phyloP scores from a whole-genome alignment of 2,113 vertebrate species.

The Stomatorhinus ivindoensis region DNA sequence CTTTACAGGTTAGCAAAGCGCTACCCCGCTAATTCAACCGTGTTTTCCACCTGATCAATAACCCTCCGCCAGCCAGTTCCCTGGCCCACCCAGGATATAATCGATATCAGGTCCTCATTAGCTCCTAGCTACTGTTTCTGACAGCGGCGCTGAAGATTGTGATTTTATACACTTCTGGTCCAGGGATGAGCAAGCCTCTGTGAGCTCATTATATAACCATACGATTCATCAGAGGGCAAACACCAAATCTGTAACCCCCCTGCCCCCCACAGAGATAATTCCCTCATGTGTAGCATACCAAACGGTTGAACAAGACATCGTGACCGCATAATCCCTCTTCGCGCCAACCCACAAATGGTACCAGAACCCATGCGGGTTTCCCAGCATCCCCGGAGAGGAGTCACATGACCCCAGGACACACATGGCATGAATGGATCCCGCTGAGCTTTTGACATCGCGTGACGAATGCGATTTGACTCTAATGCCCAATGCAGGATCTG shows the following conservation, averaged over 20 bases:
- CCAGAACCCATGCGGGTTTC: neutral
- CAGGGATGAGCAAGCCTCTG: neutral
- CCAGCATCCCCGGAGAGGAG: neutral
- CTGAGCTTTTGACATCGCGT: neutral
- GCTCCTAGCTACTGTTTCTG: neutral
- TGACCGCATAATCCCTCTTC: neutral
- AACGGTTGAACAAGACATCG: neutral
- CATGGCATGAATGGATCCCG: neutral
- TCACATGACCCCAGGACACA: neutral
- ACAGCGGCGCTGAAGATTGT: neutral
- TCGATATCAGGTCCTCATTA: neutral
- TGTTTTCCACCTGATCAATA: neutral
- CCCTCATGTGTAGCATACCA: neutral
- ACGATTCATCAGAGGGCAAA: neutral
- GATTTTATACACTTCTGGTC: neutral
- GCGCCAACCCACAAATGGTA: neutral
- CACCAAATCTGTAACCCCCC: neutral
- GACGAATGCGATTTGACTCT: slow-evolving; percentile 1
- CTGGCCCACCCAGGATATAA: neutral
- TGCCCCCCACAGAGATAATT: neutral
- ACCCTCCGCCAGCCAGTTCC: neutral
- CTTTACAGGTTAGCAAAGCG: neutral
- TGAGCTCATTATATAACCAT: neutral
- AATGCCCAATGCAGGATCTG: neutral
- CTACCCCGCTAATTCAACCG: neutral